These are phyloP conservation scores for Xenopus borealis DNA, from an alignment of 2,113 vertebrate genomes.

Conservation along the genomic window DNA sequence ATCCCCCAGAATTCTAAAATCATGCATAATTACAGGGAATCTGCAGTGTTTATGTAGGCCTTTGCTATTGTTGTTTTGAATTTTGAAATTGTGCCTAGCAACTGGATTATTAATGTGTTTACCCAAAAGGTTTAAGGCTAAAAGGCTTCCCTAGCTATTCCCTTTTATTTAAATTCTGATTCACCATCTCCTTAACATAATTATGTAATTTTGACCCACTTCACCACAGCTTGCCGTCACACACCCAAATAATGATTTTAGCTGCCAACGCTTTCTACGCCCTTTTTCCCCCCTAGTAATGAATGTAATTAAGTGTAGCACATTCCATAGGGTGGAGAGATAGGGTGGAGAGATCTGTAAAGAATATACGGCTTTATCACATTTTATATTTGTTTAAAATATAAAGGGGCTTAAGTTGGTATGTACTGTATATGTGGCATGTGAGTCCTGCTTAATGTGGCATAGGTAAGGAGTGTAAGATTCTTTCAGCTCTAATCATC, in stretches of 20 bases:
- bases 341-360: too few species aligned
- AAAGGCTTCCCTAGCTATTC: constrained; percentile 27
- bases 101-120: constrained; percentile 52
- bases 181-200: constrained; percentile 61
- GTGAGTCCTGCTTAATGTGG: too few species aligned
- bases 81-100: constrained; percentile 51
- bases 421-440: too few species aligned
- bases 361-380: neutral
- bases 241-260: constrained; percentile 74
- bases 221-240: constrained; percentile 53
- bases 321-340: constrained; percentile 18
- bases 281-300: constrained; percentile 44
- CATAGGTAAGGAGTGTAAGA: too few species aligned
- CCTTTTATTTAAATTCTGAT: constrained; percentile 62
- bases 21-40: neutral
- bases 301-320: constrained; percentile 29
- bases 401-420: too few species aligned
- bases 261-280: constrained; percentile 58
- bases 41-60: constrained; percentile 39
- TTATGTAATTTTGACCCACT: constrained; percentile 59
- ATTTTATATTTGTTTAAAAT: too few species aligned
- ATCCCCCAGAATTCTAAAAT: too few species aligned
- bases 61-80: constrained; percentile 41
- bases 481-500: too few species aligned
- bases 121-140: constrained; percentile 23